Evolutionary conservation across 2,113 vertebrate genomes (phyloP).

Genomic region (Jaculus jaculus): DNA sequence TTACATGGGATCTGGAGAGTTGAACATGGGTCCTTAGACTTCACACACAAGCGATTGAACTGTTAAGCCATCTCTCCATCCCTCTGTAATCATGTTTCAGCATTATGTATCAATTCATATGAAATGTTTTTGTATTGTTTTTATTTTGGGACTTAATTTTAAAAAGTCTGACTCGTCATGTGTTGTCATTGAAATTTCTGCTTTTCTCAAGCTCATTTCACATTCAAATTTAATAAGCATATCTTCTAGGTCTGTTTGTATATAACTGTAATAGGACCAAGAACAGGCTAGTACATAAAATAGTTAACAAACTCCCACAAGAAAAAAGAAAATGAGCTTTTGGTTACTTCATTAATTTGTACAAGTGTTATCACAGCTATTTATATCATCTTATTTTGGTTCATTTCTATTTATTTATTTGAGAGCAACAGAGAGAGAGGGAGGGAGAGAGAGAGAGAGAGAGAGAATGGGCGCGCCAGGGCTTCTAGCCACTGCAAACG

Average conservation of each 20-base stretch:
- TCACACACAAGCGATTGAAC: no score
- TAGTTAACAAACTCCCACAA: background rate
- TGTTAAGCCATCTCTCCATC: no score
- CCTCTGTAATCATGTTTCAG: no score
- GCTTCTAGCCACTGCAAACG: no score
- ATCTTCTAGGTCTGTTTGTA: background rate
- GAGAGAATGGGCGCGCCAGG: no score
- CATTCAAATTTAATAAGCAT: background rate
- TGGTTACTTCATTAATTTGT: background rate
- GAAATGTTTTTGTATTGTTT: background rate
- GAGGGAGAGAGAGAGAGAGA: no score
- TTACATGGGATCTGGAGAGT: no score
- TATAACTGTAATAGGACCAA: background rate
- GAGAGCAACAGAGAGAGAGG: no score
- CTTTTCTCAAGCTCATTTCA: background rate
- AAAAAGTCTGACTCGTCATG: background rate
- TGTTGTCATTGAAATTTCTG: background rate
- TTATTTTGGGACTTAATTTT: background rate
- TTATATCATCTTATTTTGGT: no score
- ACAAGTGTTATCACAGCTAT: background rate
- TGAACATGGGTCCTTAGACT: no score
- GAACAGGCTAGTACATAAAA: background rate
- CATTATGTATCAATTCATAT: background rate
- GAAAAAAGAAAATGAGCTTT: background rate
- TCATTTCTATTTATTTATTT: no score